Base-by-base conservation (phyloP, 2,113 vertebrate genomes). In the Peromyscus californicus region DNA sequence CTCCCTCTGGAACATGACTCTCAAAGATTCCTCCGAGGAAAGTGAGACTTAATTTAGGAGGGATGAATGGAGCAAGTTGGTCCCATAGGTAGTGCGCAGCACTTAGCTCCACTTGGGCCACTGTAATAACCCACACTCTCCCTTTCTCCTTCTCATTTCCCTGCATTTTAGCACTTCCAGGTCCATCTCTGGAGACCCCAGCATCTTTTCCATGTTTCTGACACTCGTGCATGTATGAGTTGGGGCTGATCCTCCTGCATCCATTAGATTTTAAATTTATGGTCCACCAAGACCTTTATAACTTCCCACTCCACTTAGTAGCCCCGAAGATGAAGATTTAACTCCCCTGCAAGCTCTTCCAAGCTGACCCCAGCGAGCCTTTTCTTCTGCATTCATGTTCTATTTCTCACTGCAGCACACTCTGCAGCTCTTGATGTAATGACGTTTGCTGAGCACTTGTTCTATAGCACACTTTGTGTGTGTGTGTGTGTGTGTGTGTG, bases 11-110 rank as follows among this genome's bases (percentile, higher is more conserved):
- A 96, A 61, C 57, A 83, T 96, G 92, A 94, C 65, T 89, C 91
- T 92, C 85, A 91, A 75, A 95, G 65, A 91, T 78, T 96, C 94
- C 93, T 96, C n/a, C 0, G 92, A 97, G 97, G 82, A 93, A 97
- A 96, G 96, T 91, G 88, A 98, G 96, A 97, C 97, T 98, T 96
- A 97, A 97, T 97, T 96, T 96, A 96, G 84, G 86, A 93, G 26
- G 92, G 89, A 93, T 97, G 91, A 96, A 87, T 94, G 87, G 89
- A 97, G 76, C 74, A 96, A 89, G 89, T 63, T 97, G 95, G 94
- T 85, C 92, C 89, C 95, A 39, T 92, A 97, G 92, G 94, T 69
- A 91, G 92, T 84, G 57, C 89, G 85, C 91, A 92, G 82, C 91
- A 93, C 96, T 97, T 95, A 96, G 61, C 91, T 95, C 57, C 69